These are phyloP conservation scores for Benthosema pterotum DNA, from an alignment of 2,797 vertebrate genomes.

Conservation along the genomic window DNA sequence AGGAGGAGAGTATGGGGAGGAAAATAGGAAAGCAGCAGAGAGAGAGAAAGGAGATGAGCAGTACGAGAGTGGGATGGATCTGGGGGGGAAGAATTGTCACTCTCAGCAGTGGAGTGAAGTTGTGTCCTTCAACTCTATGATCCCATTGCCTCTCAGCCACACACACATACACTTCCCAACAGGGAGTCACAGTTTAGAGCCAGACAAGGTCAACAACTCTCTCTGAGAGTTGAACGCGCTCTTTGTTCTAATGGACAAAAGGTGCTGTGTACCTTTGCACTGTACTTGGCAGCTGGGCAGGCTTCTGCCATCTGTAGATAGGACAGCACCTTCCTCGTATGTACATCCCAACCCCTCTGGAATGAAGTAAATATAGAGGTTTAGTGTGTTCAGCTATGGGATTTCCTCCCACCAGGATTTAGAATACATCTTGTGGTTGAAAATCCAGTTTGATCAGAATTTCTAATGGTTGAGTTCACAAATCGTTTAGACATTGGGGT, in stretches of 20 bases:
- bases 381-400: constrained; percentile 32
- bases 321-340: constrained; percentile 38
- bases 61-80: constrained; percentile 16
- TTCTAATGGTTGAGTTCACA: constrained; percentile 8
- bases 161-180: constrained; percentile 31
- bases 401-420: not conserved
- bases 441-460: not conserved
- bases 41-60: not conserved
- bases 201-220: constrained; percentile 60
- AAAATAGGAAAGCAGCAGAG: not conserved
- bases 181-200: constrained; percentile 47
- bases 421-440: not conserved
- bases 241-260: constrained; percentile 13
- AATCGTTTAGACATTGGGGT: not conserved
- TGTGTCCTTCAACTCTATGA: constrained; percentile 48
- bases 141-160: constrained; percentile 37
- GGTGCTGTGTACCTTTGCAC: constrained; percentile 35
- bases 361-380: not conserved
- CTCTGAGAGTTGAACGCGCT: constrained; percentile 38
- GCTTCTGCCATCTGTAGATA: constrained; percentile 9
- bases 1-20: too few relatives aligned
- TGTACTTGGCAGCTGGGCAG: constrained; percentile 29
- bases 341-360: constrained; percentile 32
- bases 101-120: constrained; percentile 28
- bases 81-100: constrained; percentile 17